A percentile compares a stretch with the other conserved stretches of the same genome.
phyloP scores from a whole-genome alignment of 2,113 vertebrate species.

The Mionectes macconnelli region DNA sequence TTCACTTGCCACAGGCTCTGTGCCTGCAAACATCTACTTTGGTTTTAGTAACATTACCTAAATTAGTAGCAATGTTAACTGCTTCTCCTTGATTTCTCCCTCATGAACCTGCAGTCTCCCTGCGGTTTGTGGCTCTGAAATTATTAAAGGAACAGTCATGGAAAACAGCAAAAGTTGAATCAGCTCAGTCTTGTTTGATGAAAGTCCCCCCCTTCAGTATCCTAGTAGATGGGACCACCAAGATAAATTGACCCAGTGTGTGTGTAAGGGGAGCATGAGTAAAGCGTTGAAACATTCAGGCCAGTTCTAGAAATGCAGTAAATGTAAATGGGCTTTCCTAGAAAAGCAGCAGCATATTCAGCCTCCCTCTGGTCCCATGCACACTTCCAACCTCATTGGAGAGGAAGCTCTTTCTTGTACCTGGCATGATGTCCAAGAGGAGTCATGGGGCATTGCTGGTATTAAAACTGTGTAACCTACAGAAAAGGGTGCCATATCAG shows the following conservation, averaged over 20 bases:
- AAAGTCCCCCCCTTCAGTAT: background rate
- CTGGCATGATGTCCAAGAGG: accelerated
- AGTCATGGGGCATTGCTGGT: background rate
- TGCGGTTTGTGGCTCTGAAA: background rate
- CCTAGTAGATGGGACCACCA: background rate
- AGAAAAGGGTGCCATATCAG: background rate
- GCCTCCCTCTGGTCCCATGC: background rate
- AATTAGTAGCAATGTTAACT: background rate
- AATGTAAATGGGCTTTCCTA: background rate
- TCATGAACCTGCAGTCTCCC: background rate
- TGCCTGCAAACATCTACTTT: background rate
- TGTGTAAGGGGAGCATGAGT: accelerated
- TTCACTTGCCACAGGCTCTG: background rate
- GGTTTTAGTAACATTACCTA: conserved; percentile 7
- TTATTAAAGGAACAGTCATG: conserved; percentile 9
- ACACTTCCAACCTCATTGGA: background rate
- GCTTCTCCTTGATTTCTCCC: conserved; percentile 20
- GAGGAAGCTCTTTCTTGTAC: background rate
- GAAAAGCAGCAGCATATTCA: background rate
- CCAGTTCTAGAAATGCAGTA: background rate
- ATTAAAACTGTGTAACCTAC: background rate
- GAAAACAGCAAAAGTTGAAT: background rate
- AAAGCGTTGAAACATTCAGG: background rate
- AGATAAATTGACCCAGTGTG: background rate
- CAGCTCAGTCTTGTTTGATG: background rate